These are phyloP conservation scores for Lutraria rhynchaena DNA, from an alignment of 1,140 invertebrate genomes.

Conservation along the genomic window DNA sequence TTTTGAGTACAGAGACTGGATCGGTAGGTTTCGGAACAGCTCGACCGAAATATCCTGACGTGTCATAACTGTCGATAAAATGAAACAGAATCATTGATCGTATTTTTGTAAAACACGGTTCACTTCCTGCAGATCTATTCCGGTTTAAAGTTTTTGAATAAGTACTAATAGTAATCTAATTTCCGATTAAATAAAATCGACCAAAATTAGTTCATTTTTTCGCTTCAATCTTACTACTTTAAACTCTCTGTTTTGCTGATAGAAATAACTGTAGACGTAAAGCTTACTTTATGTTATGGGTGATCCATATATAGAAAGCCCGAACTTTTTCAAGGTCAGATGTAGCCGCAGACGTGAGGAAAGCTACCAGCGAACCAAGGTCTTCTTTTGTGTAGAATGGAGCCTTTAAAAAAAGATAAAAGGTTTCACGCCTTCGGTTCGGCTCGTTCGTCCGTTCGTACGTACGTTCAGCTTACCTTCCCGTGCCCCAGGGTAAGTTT, in stretches of 20 bases:
- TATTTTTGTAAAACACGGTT: neutral
- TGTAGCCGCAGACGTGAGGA: slow-evolving; percentile 2
- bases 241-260: neutral
- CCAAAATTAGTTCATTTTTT: neutral
- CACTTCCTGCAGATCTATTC: neutral
- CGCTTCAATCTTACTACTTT: neutral
- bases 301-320: slow-evolving; percentile 54
- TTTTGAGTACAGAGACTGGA: slow-evolving; percentile 28
- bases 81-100: neutral
- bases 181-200: neutral
- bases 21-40: slow-evolving; percentile 13
- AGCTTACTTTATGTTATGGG: slow-evolving; percentile 54
- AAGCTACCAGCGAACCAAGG: slow-evolving; percentile 1
- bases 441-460: neutral
- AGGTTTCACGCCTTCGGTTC: neutral
- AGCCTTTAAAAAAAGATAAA: slow-evolving; percentile 11
- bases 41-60: slow-evolving; percentile 42
- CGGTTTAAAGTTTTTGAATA: neutral
- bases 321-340: slow-evolving; percentile 27
- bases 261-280: too few species aligned
- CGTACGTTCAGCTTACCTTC: neutral
- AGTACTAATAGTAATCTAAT: neutral
- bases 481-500: neutral
- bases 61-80: slow-evolving; percentile 36
- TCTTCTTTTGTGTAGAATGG: slow-evolving; percentile 28